phyloP scores from a whole-genome alignment of 2,888 invertebrate genomes.

The Spialia ferax region DNA sequence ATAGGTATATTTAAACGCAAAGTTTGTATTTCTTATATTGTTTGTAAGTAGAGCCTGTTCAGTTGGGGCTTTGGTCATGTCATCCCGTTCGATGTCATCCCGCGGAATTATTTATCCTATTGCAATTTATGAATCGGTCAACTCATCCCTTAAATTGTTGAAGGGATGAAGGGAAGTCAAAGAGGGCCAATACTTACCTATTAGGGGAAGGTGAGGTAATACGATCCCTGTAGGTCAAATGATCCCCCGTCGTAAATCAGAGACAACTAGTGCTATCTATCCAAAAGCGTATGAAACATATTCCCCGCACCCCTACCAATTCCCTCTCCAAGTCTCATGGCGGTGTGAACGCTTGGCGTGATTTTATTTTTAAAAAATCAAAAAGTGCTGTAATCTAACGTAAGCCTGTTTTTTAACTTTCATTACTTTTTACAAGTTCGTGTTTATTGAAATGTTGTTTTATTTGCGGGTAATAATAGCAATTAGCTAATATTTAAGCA shows the following conservation, averaged over 20 bases:
- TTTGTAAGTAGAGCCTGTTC: no score
- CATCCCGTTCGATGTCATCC: no score
- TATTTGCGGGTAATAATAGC: conserved; percentile 11
- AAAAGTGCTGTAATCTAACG: neutral
- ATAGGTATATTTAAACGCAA: neutral
- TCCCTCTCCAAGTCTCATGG: conserved; percentile 4
- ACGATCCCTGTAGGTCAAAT: conserved; percentile 1
- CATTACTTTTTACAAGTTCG: neutral
- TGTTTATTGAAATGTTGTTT: conserved; percentile 11
- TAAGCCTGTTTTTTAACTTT: neutral
- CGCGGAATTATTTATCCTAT: no score
- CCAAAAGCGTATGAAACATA: conserved; percentile 1
- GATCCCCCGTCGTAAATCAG: neutral
- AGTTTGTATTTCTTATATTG: no score
- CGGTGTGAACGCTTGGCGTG: neutral
- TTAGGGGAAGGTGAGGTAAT: conserved; percentile 1
- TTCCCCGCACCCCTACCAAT: neutral
- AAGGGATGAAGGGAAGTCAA: no score
- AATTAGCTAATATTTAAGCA: conserved; percentile 13
- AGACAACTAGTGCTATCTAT: neutral
- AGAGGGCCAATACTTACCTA: no score
- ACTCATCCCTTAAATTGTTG: no score
- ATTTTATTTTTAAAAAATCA: neutral
- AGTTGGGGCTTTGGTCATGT: no score
- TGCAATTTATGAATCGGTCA: no score